Evolutionary conservation across 2,113 vertebrate genomes (phyloP).

Genomic region (Nanorana parkeri): DNA sequence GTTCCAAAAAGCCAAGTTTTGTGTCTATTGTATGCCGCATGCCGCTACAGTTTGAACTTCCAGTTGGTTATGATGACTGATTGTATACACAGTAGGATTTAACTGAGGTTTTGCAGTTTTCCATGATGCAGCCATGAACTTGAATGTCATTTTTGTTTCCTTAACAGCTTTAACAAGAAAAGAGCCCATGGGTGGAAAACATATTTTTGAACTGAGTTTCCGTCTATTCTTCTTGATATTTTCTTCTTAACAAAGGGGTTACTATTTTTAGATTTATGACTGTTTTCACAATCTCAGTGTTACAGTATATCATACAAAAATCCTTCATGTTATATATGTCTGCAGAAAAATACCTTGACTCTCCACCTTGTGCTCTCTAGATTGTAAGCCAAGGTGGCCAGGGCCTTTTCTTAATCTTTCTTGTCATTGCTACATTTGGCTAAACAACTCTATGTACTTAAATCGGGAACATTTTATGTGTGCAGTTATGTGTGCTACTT

Average conservation of each 20-base stretch:
- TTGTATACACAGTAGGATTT: slow-evolving; percentile 53
- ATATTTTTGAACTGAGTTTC: slow-evolving; percentile 13
- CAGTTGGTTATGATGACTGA: slow-evolving; percentile 47
- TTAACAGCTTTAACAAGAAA: slow-evolving; percentile 47
- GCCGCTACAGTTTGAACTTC: slow-evolving; percentile 39
- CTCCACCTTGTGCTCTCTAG: no score
- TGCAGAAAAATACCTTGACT: not conserved
- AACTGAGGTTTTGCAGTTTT: slow-evolving; percentile 47
- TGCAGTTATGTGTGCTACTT: no score
- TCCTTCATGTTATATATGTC: not conserved
- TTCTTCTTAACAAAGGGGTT: slow-evolving; percentile 41
- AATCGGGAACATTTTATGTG: no score
- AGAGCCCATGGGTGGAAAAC: slow-evolving; percentile 16
- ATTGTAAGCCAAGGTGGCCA: no score
- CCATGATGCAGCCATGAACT: slow-evolving; percentile 40
- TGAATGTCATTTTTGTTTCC: slow-evolving; percentile 39
- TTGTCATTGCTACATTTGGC: no score
- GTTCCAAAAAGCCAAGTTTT: not conserved
- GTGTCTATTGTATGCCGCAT: slow-evolving; percentile 32
- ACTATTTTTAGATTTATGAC: slow-evolving; percentile 41
- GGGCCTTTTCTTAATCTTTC: no score
- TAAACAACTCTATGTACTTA: no score
- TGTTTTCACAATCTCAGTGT: slow-evolving; percentile 19
- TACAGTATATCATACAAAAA: not conserved
- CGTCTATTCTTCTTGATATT: slow-evolving; percentile 47